Percentiles rank a stretch among this genome's conserved stretches.
Conservation (phyloP, 2,888 invertebrate genomes). For the Eudemis profundana region DNA sequence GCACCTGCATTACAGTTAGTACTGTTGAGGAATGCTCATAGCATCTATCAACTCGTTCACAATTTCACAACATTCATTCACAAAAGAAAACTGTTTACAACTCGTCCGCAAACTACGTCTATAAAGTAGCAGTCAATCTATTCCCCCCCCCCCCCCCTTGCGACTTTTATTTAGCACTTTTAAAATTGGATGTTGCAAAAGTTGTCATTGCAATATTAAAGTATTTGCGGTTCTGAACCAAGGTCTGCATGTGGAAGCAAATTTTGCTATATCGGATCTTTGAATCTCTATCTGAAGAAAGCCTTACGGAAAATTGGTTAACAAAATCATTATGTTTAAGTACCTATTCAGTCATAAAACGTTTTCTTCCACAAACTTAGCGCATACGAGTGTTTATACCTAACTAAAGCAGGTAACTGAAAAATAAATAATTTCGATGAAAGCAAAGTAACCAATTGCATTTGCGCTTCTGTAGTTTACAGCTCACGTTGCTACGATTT, state of each 20-base stretch:
- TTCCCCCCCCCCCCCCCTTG: no score
- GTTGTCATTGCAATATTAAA: no score
- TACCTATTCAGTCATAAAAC: not conserved
- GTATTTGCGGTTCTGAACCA: no score
- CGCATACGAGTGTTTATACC: not conserved
- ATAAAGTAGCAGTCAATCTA: conserved; percentile 51
- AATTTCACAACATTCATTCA: conserved; percentile 2
- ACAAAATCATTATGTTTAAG: conserved; percentile 30
- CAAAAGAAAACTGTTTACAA: conserved; percentile 5
- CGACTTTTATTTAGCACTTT: no score
- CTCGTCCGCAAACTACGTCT: not conserved
- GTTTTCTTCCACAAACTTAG: not conserved
- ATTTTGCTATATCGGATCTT: no score
- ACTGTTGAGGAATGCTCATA: conserved; percentile 1
- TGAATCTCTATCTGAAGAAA: conserved; percentile 56
- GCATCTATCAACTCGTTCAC: not conserved
- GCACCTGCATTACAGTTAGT: not conserved
- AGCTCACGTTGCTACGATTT: conserved; percentile 22
- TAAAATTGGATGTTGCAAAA: no score
- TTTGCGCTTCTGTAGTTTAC: conserved; percentile 14
- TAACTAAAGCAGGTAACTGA: not conserved
- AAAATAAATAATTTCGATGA: conserved; percentile 5
- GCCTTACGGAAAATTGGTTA: conserved; percentile 56
- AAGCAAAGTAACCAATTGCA: conserved; percentile 16
- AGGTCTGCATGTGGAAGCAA: no score